Evolutionary conservation across 2,888 invertebrate species (phyloP), one percentile per base, ranked within the genome.

Genomic region (Xestobium rufovillosum): DNA sequence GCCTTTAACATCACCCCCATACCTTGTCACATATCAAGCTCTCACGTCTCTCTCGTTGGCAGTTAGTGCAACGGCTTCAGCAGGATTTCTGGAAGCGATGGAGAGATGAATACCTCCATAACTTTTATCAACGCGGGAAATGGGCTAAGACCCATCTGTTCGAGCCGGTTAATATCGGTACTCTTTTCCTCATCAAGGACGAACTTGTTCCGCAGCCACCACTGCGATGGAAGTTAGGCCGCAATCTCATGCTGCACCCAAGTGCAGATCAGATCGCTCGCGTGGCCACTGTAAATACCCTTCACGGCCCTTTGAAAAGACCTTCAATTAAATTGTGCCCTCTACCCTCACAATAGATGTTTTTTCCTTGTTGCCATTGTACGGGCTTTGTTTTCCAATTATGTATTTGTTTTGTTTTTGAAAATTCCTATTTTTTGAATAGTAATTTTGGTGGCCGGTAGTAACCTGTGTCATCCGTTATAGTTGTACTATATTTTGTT

Each of bases 1-100:
- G n/a, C n/a, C n/a, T n/a, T n/a, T n/a, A n/a, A n/a, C n/a, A n/a
- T n/a, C n/a, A n/a, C n/a, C n/a, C n/a, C n/a, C n/a, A n/a, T n/a
- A n/a, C n/a, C n/a, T n/a, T n/a, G n/a, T n/a, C n/a, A n/a, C n/a
- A n/a, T n/a, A n/a, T n/a, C n/a, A n/a, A n/a, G n/a, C n/a, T n/a
- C n/a, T n/a, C n/a, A n/a, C 23, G 23, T 19, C 23, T 51, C 53
- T 53, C 53, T 44, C 46, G 41, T 43, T 45, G 34, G 23, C 23
- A 19, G n/a, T 19, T 19, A 19, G 23, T 19, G 6, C 23, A 19
- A 19, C 23, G 23, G 6, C 6, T 19, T 19, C 23, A 19, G 6
- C 16, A 26, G 14, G 9, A 3, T 26, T n/a, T n/a, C n/a, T n/a
- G n/a, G n/a, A n/a, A n/a, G n/a, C n/a, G n/a, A n/a, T n/a, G n/a